Percentiles rank a stretch among this genome's conserved stretches.
Conservation (phyloP, 2,888 invertebrate genomes). For the Nephrocerus scutellatus region DNA sequence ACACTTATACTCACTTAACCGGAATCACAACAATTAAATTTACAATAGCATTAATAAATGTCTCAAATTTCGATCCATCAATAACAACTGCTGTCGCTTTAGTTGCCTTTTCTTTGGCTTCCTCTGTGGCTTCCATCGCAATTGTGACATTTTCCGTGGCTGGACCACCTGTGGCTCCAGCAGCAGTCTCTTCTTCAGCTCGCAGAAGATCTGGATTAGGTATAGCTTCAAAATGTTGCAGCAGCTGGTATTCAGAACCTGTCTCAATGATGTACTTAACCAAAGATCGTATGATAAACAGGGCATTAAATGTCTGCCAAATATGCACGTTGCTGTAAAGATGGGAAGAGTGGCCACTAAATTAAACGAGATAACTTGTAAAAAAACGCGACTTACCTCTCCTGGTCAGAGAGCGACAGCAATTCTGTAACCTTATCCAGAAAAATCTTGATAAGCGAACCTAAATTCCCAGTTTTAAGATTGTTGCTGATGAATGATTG, state of each 20-base stretch:
- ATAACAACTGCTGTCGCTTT: constrained; percentile 30
- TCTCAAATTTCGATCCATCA: constrained; percentile 46
- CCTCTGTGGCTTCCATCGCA: constrained; percentile 34
- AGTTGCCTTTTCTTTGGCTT: constrained; percentile 19
- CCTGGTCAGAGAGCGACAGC: constrained; percentile 75
- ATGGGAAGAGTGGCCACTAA: background rate
- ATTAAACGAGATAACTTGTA: background rate
- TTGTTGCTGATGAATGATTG: constrained; percentile 78
- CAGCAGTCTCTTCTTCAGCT: constrained; percentile 27
- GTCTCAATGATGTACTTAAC: constrained; percentile 86
- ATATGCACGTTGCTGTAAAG: constrained; percentile 58
- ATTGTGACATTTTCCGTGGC: constrained; percentile 27
- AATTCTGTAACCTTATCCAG: constrained; percentile 74
- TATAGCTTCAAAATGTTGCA: constrained; percentile 69
- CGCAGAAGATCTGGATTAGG: constrained; percentile 40
- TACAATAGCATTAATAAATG: constrained; percentile 45
- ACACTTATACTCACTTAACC: constrained; percentile 35
- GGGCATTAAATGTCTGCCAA: constrained; percentile 91
- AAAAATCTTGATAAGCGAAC: constrained; percentile 80
- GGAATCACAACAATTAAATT: constrained; percentile 48
- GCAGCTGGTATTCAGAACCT: constrained; percentile 79
- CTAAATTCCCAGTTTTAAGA: constrained; percentile 80
- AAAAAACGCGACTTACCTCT: constrained; percentile 57
- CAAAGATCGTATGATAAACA: constrained; percentile 80
- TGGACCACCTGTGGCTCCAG: constrained; percentile 11